These are phyloP conservation scores for Ophiothrix spiculata DNA, from an alignment of 35 echinoderm and acorn worm species.

Conservation along the genomic window DNA sequence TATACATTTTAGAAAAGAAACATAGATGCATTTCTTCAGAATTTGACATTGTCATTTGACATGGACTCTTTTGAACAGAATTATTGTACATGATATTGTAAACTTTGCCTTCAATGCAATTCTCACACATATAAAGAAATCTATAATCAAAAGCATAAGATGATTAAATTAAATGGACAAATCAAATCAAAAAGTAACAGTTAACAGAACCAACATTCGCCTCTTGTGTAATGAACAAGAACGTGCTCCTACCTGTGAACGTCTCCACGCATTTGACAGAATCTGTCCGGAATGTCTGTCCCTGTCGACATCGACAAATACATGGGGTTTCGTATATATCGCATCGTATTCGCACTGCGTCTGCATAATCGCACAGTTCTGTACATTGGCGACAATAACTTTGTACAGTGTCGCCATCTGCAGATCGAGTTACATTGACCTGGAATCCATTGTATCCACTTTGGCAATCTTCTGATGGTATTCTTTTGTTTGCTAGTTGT, in stretches of 20 bases:
- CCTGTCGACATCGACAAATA: constrained; percentile 30
- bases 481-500: background rate
- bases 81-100: no score
- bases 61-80: no score
- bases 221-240: no score
- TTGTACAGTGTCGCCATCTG: constrained; percentile 34
- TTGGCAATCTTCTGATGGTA: background rate
- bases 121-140: no score
- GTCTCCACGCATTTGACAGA: constrained; percentile 26
- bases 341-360: constrained; percentile 35
- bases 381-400: constrained; percentile 34
- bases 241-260: constrained; percentile 45
- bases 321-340: constrained; percentile 46
- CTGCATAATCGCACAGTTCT: constrained; percentile 27
- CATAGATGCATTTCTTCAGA: no score
- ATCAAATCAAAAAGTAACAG: no score
- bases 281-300: constrained; percentile 48
- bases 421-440: constrained; percentile 37
- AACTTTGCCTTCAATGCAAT: no score
- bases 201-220: no score
- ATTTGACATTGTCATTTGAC: no score
- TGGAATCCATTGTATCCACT: background rate
- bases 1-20: no score
- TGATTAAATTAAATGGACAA: no score
- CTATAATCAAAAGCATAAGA: no score